A percentile compares a stretch with the other conserved stretches of the same genome.
These are phyloP conservation scores for Meta bourneti DNA, from an alignment of 2,888 invertebrate genomes.

Conservation along the genomic window DNA sequence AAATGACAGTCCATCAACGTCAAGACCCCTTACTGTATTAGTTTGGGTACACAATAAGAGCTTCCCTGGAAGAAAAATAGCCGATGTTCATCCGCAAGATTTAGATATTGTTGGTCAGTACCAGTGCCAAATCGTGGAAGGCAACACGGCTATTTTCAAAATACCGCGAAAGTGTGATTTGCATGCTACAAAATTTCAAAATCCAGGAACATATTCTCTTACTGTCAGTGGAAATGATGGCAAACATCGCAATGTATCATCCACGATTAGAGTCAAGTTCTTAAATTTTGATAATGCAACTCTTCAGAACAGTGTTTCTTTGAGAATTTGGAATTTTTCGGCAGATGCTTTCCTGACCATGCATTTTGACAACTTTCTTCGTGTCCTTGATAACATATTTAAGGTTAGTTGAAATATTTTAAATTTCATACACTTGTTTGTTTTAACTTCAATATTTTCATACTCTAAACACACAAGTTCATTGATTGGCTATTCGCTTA, in stretches of 20 bases:
- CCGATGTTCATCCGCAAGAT: conserved; percentile 95
- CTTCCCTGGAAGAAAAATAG: conserved; percentile 89
- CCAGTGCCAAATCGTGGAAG: conserved; percentile 87
- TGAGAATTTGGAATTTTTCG: conserved; percentile 88
- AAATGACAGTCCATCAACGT: conserved; percentile 93
- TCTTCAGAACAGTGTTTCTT: conserved; percentile 89
- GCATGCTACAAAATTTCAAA: conserved; percentile 86
- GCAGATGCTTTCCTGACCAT: conserved; percentile 88
- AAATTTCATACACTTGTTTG: neutral
- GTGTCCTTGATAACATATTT: conserved; percentile 86
- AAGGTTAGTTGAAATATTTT: conserved; percentile 64
- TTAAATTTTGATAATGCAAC: conserved; percentile 89
- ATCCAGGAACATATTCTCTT: conserved; percentile 83
- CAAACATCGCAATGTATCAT: conserved; percentile 91
- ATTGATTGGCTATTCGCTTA: neutral
- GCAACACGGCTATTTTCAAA: conserved; percentile 81
- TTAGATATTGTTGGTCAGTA: conserved; percentile 94
- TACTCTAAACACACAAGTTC: neutral
- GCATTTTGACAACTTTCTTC: conserved; percentile 88
- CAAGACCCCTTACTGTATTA: conserved; percentile 89
- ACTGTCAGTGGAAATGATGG: conserved; percentile 94
- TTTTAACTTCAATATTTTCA: neutral
- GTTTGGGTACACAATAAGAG: conserved; percentile 85
- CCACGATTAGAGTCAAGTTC: conserved; percentile 91
- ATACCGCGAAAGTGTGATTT: conserved; percentile 91